Percentiles rank a stretch among this genome's conserved stretches.
Evolutionary conservation across 2,888 invertebrate species (phyloP).

Genomic region (Megalurothrips usitatus): DNA sequence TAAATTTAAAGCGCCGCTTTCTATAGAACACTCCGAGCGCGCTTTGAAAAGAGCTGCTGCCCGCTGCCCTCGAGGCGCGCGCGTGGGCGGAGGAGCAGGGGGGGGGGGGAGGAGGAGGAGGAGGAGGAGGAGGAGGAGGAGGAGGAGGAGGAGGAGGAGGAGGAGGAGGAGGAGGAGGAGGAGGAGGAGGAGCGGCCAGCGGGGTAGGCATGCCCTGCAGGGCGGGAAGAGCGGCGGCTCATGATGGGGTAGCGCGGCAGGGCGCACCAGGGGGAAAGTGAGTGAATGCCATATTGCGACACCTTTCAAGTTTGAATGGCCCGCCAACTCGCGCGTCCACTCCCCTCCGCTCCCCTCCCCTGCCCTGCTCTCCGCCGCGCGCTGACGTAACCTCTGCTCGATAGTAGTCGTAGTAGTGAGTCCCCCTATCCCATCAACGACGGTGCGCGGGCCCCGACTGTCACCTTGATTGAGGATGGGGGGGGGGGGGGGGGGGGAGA

Average conservation of each 20-base stretch:
- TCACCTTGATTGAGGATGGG: neutral
- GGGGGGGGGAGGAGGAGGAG: neutral
- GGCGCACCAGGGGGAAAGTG: neutral
- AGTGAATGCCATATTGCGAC: constrained; percentile 1
- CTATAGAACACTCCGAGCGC: too few species aligned
- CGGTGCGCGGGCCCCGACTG: neutral
- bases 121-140: neutral
- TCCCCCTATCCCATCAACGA: neutral
- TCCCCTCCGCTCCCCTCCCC: too few species aligned
- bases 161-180: neutral
- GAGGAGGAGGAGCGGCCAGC: neutral
- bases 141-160: neutral
- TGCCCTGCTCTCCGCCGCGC: neutral
- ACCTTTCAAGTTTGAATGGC: constrained; percentile 10
- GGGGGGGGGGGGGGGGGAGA: too few species aligned
- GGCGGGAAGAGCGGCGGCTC: too few species aligned
- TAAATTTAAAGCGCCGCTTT: too few species aligned
- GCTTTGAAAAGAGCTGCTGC: too few species aligned
- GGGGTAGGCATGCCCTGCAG: neutral
- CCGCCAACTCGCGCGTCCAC: too few species aligned
- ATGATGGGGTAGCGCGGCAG: neutral
- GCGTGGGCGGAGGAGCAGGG: neutral
- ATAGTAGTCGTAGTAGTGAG: neutral
- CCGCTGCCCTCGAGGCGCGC: too few species aligned
- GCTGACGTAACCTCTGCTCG: neutral